Base-by-base conservation (phyloP, 2,797 vertebrate species). In the Tragopan temminckii region DNA sequence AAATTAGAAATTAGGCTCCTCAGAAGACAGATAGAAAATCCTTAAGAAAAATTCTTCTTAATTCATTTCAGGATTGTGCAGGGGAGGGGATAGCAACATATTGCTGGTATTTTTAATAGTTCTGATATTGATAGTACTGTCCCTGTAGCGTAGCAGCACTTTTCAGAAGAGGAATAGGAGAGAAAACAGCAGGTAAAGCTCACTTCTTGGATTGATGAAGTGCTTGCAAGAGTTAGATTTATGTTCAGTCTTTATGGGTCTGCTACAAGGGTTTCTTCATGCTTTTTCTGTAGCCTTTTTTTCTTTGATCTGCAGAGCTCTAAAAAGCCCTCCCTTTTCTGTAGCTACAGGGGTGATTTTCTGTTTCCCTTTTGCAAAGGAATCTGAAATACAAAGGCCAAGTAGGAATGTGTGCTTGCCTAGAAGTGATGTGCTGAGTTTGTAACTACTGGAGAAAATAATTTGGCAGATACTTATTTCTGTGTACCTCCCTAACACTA, bases 381-480 rank as follows among this genome's bases (percentile, higher is more conserved):
- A 93, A 75, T 80, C 29, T 90, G 79, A 75, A 27, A 5, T 19
- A 29, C 20, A 85, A 52, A 94, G 91, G 57, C 77, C 23, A 52
- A 75, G 58, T 48, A 46, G 50, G 74, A 87, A 91, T 20, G 33
- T 31, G 67, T 71, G 69, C 82, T 95, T 80, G 87, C 48, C 58
- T 78, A 42, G 76, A 58, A 90, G 80, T 62, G 79, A 88, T 2
- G 55, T 83, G 79, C 85, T 83, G 90, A 85, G 81, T 93, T 81
- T 89, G 90, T 95, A 94, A 70, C 82, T 93, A 9, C 74, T 84
- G 87, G 72, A 88, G 80, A 92, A 94, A 69, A 92, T 59, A 72
- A 80, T 91, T 38, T 81, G 88, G 74, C 63, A 80, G 3, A 3
- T 70, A 74, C 85, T 76, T 93, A 70, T 96, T 95, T 92, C 82